Conservation (phyloP, 2,797 vertebrate species). For the Apogon hyalosoma region DNA sequence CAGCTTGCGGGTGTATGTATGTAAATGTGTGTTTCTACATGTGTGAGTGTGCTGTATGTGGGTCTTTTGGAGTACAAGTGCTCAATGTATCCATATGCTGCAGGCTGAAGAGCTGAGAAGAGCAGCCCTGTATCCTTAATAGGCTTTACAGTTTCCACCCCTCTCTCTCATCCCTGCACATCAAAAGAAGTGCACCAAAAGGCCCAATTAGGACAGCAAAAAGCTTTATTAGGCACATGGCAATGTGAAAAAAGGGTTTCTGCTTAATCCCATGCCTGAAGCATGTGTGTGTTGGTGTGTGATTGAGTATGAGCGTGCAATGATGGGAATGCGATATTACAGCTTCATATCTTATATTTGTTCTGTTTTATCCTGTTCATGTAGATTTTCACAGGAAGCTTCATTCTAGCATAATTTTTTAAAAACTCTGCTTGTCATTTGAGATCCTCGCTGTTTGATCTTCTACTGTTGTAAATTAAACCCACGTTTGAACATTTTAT, state of each 20-base stretch:
- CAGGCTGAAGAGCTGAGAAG: constrained; percentile 47
- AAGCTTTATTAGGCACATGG: constrained; percentile 64
- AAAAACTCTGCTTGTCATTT: constrained; percentile 21
- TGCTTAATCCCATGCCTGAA: constrained; percentile 58
- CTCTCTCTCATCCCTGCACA: constrained; percentile 66
- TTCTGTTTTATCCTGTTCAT: not conserved
- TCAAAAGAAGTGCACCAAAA: constrained; percentile 76
- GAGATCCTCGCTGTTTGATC: constrained; percentile 53
- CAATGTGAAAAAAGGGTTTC: constrained; percentile 52
- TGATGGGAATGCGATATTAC: constrained; percentile 40
- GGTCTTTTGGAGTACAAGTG: constrained; percentile 37
- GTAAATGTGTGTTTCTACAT: constrained; percentile 35
- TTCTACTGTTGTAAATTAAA: constrained; percentile 53
- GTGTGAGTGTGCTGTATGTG: constrained; percentile 17
- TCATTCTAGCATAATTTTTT: constrained; percentile 12
- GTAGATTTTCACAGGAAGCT: constrained; percentile 12
- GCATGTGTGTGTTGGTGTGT: constrained; percentile 43
- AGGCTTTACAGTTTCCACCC: constrained; percentile 57
- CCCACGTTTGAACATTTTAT: constrained; percentile 45
- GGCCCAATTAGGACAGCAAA: constrained; percentile 76
- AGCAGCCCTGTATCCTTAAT: constrained; percentile 55
- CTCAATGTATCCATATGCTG: constrained; percentile 49
- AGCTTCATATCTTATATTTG: constrained; percentile 41
- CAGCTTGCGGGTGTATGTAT: constrained; percentile 22
- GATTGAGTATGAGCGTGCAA: constrained; percentile 16